Evolutionary conservation across 2,888 invertebrate species (phyloP).

Genomic region (Drosophila meridionalis): DNA sequence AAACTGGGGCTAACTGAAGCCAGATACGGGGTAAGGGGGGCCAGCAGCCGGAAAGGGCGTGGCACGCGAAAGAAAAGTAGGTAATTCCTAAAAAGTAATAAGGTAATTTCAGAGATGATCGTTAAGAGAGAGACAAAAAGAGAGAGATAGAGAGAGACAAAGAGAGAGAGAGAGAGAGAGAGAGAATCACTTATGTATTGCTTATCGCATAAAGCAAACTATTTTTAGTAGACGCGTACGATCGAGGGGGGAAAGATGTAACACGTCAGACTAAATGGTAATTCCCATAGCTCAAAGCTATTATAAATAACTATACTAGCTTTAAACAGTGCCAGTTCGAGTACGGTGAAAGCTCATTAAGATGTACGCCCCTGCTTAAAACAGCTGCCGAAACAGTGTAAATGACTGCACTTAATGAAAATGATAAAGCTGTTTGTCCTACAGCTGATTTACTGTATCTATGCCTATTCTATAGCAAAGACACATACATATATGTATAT

Average conservation of each 20-base stretch:
- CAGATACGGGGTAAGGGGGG: background rate
- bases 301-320: background rate
- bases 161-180: background rate
- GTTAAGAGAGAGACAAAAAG: background rate
- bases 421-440: background rate
- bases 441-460: background rate
- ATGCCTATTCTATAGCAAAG: background rate
- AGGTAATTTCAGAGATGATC: background rate
- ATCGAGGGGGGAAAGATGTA: background rate
- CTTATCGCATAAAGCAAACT: background rate
- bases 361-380: background rate
- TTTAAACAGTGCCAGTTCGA: background rate
- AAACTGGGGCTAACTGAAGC: constrained; percentile 4
- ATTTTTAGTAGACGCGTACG: background rate
- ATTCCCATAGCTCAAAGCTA: constrained; percentile 3
- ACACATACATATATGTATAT: background rate
- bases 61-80: constrained; percentile 1
- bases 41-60: background rate
- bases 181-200: background rate
- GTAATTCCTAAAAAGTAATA: constrained; percentile 33
- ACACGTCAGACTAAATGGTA: constrained; percentile 1
- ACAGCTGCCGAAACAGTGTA: background rate
- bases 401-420: background rate
- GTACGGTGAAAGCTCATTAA: background rate
- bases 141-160: no score